Evolutionary conservation across 1,140 invertebrate species (phyloP).

Genomic region (Condylostylus longicornis): DNA sequence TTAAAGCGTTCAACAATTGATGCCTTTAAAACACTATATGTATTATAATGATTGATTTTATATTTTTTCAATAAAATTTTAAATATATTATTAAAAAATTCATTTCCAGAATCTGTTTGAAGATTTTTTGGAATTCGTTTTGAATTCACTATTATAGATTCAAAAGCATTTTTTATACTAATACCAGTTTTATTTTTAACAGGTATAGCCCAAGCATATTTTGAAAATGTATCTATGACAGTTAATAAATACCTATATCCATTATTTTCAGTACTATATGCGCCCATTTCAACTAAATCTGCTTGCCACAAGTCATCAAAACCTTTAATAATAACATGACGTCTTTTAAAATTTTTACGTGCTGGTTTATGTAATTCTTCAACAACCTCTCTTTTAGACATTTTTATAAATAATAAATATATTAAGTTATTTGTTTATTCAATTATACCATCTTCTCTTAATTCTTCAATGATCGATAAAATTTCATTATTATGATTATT

Average conservation of each 20-base stretch:
- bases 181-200: conserved; percentile 36
- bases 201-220: conserved; percentile 32
- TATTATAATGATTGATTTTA: conserved; percentile 30
- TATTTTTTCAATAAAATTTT: conserved; percentile 21
- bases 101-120: conserved; percentile 32
- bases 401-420: no score
- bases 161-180: conserved; percentile 16
- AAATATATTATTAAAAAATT: conserved; percentile 31
- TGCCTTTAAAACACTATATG: conserved; percentile 31
- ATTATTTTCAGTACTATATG: conserved; percentile 24
- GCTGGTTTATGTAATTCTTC: conserved; percentile 27
- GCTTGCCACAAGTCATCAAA: conserved; percentile 28
- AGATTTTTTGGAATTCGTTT: conserved; percentile 24
- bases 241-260: conserved; percentile 32
- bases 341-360: conserved; percentile 21
- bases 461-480: conserved; percentile 6
- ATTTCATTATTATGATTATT: conserved; percentile 29
- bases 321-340: conserved; percentile 17
- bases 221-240: conserved; percentile 34
- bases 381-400: conserved; percentile 16
- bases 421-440: no score
- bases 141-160: conserved; percentile 18
- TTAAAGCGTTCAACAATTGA: no score
- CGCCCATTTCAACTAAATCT: conserved; percentile 29
- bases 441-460: no score